phyloP scores from a whole-genome alignment of 2,113 vertebrate species.

The Rafetus swinhoei region DNA sequence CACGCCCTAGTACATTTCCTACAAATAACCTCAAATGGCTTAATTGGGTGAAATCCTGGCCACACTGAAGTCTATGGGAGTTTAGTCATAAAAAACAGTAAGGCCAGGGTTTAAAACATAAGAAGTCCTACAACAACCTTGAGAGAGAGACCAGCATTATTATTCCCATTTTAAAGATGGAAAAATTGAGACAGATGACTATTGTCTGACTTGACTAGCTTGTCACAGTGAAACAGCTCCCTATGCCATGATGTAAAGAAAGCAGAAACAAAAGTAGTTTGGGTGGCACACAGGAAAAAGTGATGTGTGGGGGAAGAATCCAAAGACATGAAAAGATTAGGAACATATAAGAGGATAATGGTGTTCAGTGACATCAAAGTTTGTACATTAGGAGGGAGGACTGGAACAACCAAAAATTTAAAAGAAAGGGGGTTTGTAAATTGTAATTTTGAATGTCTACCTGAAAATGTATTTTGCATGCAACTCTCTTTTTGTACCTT shows the following conservation, averaged over 20 bases:
- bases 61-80: not conserved
- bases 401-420: not conserved
- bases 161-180: not conserved
- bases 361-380: not conserved
- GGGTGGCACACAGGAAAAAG: accelerated
- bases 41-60: not conserved
- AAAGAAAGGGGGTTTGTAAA: not conserved
- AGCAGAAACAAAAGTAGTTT: not conserved
- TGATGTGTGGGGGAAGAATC: accelerated
- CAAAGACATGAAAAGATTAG: not conserved
- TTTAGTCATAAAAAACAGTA: not conserved
- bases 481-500: not conserved
- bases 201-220: not conserved
- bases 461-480: not conserved
- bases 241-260: not conserved
- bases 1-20: not conserved
- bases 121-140: not conserved
- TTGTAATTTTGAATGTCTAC: not conserved
- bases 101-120: not conserved
- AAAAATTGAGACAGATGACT: not conserved
- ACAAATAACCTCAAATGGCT: not conserved
- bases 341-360: not conserved
- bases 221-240: accelerated
- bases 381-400: accelerated
- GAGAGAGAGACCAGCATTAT: not conserved